A percentile compares a stretch with the other conserved stretches of the same genome.
These are phyloP conservation scores for Ctena decussata DNA, from an alignment of 2,888 invertebrate genomes.

Conservation along the genomic window DNA sequence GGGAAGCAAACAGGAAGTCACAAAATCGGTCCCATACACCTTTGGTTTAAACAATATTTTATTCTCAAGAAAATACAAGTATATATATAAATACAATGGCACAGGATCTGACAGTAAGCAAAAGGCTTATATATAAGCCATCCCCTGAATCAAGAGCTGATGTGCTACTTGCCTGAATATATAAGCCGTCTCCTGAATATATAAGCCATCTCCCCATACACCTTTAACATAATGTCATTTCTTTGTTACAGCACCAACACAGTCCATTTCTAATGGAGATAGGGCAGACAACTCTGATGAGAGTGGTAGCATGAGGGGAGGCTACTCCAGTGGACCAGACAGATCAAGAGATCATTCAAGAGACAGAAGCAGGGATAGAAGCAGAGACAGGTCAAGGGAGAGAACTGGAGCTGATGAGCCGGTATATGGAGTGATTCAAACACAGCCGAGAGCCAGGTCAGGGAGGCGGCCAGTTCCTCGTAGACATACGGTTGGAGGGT, in stretches of 20 bases:
- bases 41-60: no score
- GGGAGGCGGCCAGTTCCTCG: constrained; percentile 50
- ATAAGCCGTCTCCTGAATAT: no score
- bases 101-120: no score
- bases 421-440: constrained; percentile 51
- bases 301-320: constrained; percentile 62
- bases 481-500: constrained; percentile 60
- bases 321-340: constrained; percentile 52
- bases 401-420: constrained; percentile 21
- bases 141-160: no score
- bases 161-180: no score
- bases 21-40: no score
- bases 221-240: no score
- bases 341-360: constrained; percentile 49
- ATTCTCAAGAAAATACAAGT: no score
- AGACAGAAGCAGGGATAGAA: constrained; percentile 32
- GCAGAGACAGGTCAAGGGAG: constrained; percentile 7
- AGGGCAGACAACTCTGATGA: constrained; percentile 66
- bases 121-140: no score
- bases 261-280: constrained; percentile 66
- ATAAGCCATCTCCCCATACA: no score
- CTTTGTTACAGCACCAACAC: constrained; percentile 61
- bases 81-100: no score
- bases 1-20: no score
- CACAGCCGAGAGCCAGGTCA: constrained; percentile 53